These are phyloP conservation scores for Ricordea florida DNA, from an alignment of 92 coral and sea anemone species.

Conservation along the genomic window DNA sequence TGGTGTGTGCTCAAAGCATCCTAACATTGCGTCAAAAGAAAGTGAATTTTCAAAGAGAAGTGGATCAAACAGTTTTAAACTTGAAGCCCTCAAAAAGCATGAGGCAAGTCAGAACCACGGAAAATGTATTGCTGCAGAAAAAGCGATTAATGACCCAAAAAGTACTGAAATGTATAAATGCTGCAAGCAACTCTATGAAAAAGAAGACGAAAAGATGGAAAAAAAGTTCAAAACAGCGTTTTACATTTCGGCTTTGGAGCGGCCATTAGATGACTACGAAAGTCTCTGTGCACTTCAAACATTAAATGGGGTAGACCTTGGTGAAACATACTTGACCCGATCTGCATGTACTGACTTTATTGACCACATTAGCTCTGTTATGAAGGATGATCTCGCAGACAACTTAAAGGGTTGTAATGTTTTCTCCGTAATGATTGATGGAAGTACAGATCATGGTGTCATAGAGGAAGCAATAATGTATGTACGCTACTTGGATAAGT, in stretches of 20 bases:
- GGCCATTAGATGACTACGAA: slow-evolving; percentile 43
- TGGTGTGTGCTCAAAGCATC: slow-evolving; percentile 33
- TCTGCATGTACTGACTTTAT: slow-evolving; percentile 10
- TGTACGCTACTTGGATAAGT: background rate
- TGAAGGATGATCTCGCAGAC: background rate
- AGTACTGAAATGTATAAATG: slow-evolving; percentile 17
- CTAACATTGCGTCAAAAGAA: slow-evolving; percentile 10
- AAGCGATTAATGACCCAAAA: background rate
- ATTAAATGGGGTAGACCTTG: slow-evolving; percentile 35
- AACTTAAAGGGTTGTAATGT: background rate
- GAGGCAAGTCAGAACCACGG: slow-evolving; percentile 5
- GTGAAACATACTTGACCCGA: slow-evolving; percentile 10
- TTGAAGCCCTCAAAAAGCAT: slow-evolving; percentile 23
- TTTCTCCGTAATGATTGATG: slow-evolving; percentile 1
- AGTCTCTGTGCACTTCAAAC: slow-evolving; percentile 37
- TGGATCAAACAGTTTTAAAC: slow-evolving; percentile 25
- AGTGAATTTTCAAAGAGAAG: slow-evolving; percentile 22
- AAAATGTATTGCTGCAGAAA: slow-evolving; percentile 8
- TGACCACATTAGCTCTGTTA: slow-evolving; percentile 7
- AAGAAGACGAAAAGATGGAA: slow-evolving; percentile 25
- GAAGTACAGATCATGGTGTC: slow-evolving; percentile 16
- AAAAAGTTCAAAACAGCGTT: slow-evolving; percentile 27
- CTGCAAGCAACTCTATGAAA: slow-evolving; percentile 20
- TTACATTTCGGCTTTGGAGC: slow-evolving; percentile 15
- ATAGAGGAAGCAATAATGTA: slow-evolving; percentile 4